A percentile compares a stretch with the other conserved stretches of the same genome.
Conservation (phyloP, 2,113 vertebrate species). For the Otocyon megalotis region DNA sequence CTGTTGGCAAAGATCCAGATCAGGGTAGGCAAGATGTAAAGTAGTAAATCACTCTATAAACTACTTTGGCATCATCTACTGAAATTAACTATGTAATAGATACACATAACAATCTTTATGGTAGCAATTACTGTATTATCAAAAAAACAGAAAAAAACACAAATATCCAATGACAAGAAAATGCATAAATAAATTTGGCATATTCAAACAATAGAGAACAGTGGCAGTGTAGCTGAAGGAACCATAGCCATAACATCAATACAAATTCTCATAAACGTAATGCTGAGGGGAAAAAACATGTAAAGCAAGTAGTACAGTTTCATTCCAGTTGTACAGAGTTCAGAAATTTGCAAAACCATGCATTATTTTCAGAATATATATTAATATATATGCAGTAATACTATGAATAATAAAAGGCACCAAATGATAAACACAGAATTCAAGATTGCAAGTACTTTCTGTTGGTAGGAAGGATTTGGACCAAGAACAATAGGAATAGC, state of each 20-base stretch:
- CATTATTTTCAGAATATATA: not conserved
- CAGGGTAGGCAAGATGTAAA: not conserved
- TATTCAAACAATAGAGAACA: not conserved
- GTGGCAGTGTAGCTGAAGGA: not conserved
- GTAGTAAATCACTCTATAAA: not conserved
- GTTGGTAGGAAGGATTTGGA: not conserved
- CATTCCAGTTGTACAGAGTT: not conserved
- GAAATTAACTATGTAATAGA: not conserved
- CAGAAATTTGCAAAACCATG: not conserved
- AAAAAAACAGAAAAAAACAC: constrained; percentile 32
- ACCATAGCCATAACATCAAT: not conserved
- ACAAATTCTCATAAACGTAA: not conserved
- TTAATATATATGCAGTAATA: not conserved
- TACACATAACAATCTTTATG: not conserved
- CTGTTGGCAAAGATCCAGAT: not conserved
- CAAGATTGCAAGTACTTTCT: not conserved
- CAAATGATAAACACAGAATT: not conserved
- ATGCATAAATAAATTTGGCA: not conserved
- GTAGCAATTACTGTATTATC: not conserved
- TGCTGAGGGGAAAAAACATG: not conserved
- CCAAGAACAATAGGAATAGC: not conserved
- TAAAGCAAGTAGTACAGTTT: not conserved
- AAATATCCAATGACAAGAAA: not conserved
- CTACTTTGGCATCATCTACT: not conserved
- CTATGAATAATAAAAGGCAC: constrained; percentile 39